Percentiles rank a stretch among this genome's conserved stretches.
These are phyloP conservation scores for Pogonocichla stellata DNA, from an alignment of 2,113 vertebrate species.

Conservation along the genomic window DNA sequence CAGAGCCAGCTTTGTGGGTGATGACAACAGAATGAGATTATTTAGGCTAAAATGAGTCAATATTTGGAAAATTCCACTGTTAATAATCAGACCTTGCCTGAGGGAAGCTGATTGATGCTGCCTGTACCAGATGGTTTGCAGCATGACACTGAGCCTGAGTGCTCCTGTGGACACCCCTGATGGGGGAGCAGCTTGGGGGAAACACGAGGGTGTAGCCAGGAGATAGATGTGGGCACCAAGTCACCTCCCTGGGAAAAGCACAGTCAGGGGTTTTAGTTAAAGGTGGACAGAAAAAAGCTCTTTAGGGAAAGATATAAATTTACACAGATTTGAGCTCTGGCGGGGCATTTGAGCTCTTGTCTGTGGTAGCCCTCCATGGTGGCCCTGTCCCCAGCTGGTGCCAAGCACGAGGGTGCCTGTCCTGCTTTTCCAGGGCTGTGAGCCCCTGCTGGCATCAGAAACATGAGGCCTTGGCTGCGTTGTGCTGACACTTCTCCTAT, in stretches of 20 bases:
- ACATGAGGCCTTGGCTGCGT: not conserved
- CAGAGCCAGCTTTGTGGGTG: not conserved
- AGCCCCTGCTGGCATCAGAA: not conserved
- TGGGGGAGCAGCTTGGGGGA: not conserved
- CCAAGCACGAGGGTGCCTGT: not conserved
- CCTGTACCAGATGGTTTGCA: not conserved
- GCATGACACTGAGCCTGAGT: not conserved
- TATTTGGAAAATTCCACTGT: conserved; percentile 28
- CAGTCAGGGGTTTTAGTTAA: not conserved
- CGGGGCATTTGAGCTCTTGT: not conserved
- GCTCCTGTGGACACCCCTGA: not conserved
- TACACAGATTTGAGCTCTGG: not conserved
- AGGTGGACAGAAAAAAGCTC: not conserved
- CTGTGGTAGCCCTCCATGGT: not conserved
- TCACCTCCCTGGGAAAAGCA: not conserved
- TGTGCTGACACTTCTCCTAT: not conserved
- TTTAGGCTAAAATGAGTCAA: conserved; percentile 34
- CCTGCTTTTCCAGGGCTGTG: not conserved
- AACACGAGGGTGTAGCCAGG: not conserved
- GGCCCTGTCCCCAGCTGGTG: not conserved
- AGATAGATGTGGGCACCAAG: rapidly evolving
- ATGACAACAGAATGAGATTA: not conserved
- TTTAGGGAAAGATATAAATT: not conserved
- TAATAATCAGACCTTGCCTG: not conserved
- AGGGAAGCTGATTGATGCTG: not conserved